Evolutionary conservation across 2,797 vertebrate species (phyloP).

Genomic region (Momotus momota): DNA sequence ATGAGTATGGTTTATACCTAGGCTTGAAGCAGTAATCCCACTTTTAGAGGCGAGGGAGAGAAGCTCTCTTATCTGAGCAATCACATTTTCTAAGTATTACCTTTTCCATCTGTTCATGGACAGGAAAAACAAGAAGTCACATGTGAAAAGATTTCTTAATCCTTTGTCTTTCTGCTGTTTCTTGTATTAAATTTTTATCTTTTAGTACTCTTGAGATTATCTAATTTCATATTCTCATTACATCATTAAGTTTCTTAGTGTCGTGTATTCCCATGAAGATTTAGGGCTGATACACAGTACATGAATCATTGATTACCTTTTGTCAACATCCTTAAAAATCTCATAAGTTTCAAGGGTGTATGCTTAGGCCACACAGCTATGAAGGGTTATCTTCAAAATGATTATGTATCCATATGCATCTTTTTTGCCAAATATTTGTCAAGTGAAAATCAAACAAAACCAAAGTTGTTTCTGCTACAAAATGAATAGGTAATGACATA

Average conservation of each 20-base stretch:
- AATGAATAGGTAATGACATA: not conserved
- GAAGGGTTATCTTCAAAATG: not conserved
- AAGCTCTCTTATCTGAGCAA: not conserved
- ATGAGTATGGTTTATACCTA: not conserved
- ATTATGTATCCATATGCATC: not conserved
- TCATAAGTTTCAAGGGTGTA: not conserved
- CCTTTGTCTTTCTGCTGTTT: not conserved
- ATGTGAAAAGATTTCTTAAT: slow-evolving; percentile 21
- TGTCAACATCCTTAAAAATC: not conserved
- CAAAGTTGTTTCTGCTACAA: not conserved
- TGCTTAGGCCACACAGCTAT: not conserved
- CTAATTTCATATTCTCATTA: slow-evolving; percentile 30
- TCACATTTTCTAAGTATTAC: not conserved
- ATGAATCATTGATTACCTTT: not conserved
- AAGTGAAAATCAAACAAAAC: not conserved
- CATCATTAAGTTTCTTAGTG: not conserved
- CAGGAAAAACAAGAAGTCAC: slow-evolving; percentile 7
- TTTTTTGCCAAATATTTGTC: not conserved
- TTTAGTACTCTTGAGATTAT: not conserved
- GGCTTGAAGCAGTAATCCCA: not conserved
- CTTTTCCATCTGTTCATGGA: slow-evolving; percentile 12
- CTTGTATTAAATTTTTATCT: not conserved
- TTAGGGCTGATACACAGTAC: not conserved
- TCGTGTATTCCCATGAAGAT: not conserved
- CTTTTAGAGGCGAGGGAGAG: not conserved